Evolutionary conservation across 1,140 invertebrate genomes (phyloP).

Genomic region (Papilio xuthus): DNA sequence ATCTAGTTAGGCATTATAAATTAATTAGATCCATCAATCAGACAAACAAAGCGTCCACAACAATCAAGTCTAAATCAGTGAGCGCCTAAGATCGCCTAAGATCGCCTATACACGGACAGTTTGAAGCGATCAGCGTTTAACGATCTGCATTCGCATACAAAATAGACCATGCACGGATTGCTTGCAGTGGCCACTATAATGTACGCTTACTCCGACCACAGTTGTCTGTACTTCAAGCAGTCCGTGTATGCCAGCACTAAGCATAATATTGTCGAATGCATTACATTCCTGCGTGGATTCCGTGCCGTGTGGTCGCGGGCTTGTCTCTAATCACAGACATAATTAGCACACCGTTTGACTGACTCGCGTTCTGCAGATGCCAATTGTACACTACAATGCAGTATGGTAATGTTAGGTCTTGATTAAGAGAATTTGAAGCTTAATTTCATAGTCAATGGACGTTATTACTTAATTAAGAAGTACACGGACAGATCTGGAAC

Average conservation of each 20-base stretch:
- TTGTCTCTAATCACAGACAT: not conserved
- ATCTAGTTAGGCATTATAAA: conserved; percentile 7
- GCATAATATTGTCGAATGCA: conserved; percentile 19
- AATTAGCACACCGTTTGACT: conserved; percentile 18
- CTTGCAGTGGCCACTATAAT: not conserved
- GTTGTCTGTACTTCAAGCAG: not conserved
- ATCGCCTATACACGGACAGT: not conserved
- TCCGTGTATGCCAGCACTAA: not conserved
- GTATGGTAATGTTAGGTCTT: not conserved
- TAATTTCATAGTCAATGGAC: not conserved
- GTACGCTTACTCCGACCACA: not conserved
- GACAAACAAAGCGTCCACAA: conserved; percentile 15
- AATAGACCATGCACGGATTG: not conserved
- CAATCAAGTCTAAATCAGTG: not conserved
- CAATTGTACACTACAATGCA: not conserved
- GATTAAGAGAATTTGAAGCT: not conserved
- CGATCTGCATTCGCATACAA: too few species aligned
- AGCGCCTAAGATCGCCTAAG: not conserved
- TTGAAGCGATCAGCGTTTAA: not conserved
- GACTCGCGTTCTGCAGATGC: conserved; percentile 12
- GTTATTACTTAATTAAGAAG: too few species aligned
- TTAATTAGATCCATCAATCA: conserved; percentile 21
- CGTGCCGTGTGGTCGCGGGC: conserved; percentile 3
- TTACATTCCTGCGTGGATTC: conserved; percentile 3
- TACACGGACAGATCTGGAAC: not conserved